A percentile compares a stretch with the other conserved stretches of the same genome.
Conservation (phyloP, 2,888 invertebrate species). For the Epirrhoe alternata region DNA sequence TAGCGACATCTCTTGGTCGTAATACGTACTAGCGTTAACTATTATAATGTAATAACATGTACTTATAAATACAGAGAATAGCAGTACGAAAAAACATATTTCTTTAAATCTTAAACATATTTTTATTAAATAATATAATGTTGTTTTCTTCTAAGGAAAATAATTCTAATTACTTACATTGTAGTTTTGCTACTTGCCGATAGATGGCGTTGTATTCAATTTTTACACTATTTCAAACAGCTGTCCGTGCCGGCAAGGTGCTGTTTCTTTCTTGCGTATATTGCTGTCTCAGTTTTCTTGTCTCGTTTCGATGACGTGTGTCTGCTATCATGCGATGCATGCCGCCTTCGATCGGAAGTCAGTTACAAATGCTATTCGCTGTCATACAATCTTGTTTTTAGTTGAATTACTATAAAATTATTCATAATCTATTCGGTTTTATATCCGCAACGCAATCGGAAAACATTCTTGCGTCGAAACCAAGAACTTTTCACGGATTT, state of each 20-base stretch:
- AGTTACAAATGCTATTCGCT: conserved; percentile 70
- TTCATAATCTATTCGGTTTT: conserved; percentile 52
- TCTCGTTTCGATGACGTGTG: conserved; percentile 75
- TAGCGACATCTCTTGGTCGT: conserved; percentile 32
- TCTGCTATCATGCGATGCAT: conserved; percentile 49
- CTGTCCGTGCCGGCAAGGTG: conserved; percentile 2
- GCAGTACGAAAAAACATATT: too few species aligned
- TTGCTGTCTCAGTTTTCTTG: conserved; percentile 58
- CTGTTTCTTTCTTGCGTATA: conserved; percentile 52
- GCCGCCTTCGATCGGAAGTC: conserved; percentile 69
- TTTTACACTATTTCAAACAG: not conserved
- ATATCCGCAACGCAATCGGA: conserved; percentile 42
- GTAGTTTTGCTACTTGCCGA: conserved; percentile 42
- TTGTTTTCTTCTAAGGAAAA: not conserved
- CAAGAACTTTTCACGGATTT: conserved; percentile 48
- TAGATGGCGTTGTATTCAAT: conserved; percentile 41
- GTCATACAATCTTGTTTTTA: conserved; percentile 66
- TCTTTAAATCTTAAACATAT: not conserved
- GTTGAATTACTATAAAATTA: conserved; percentile 56
- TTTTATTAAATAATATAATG: not conserved
- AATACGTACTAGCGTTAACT: not conserved
- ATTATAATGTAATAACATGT: too few species aligned
- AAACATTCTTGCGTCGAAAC: conserved; percentile 41
- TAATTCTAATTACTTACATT: not conserved
- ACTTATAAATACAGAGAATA: too few species aligned